phyloP scores from a whole-genome alignment of 2,113 vertebrate species.

The human region DNA sequence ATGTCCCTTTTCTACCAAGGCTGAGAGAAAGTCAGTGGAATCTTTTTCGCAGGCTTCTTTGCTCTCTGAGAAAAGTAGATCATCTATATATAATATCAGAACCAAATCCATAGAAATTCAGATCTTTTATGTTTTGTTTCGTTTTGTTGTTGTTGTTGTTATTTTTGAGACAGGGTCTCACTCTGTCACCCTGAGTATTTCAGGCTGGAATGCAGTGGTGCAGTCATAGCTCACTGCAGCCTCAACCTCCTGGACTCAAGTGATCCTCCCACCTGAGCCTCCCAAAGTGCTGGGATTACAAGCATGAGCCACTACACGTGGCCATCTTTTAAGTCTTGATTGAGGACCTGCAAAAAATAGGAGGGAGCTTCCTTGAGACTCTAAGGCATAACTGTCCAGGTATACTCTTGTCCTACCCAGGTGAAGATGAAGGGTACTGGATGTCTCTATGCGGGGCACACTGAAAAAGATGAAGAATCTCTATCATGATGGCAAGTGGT shows the following conservation, averaged over 20 bases:
- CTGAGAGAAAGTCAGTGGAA: not conserved
- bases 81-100: not conserved
- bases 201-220: no score
- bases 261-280: no score
- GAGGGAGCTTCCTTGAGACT: not conserved
- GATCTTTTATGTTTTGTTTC: not conserved
- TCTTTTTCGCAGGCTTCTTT: not conserved
- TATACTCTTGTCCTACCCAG: no score
- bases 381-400: not conserved
- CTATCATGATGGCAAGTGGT: not conserved
- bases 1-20: not conserved
- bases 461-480: not conserved
- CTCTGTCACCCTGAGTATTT: no score
- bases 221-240: no score
- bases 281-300: no score
- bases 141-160: no score
- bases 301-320: no score
- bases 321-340: not conserved
- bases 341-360: not conserved
- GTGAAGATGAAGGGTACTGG: no score
- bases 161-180: no score
- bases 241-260: no score
- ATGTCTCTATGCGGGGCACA: fast-evolving
- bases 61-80: not conserved
- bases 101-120: not conserved